A percentile compares a stretch with the other conserved stretches of the same genome.
Evolutionary conservation across 2,888 invertebrate genomes (phyloP).

Genomic region (Notodonta dromedarius): DNA sequence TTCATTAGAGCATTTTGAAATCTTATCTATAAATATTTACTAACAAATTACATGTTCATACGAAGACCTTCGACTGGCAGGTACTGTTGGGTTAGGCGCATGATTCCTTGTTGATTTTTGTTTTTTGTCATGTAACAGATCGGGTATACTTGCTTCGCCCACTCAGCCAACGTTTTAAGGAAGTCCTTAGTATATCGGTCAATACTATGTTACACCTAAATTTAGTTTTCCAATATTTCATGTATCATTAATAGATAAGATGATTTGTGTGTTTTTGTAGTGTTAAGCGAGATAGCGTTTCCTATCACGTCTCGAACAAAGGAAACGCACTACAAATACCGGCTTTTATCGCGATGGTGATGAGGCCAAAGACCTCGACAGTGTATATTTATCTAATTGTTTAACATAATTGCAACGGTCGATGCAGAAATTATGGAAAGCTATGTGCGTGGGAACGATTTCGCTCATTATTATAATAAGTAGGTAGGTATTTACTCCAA

Average conservation of each 20-base stretch:
- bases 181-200: too few relatives aligned
- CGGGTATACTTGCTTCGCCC: neutral
- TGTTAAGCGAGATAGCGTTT: constrained; percentile 24
- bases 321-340: constrained; percentile 56
- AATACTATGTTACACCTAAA: too few relatives aligned
- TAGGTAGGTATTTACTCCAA: neutral
- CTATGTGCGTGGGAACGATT: constrained; percentile 21
- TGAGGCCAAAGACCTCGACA: constrained; percentile 52
- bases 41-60: constrained; percentile 32
- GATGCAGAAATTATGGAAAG: constrained; percentile 14
- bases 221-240: too few relatives aligned
- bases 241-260: too few relatives aligned
- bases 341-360: constrained; percentile 55
- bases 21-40: constrained; percentile 39
- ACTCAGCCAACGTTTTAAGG: neutral
- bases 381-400: constrained; percentile 24
- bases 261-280: neutral
- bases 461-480: constrained; percentile 4
- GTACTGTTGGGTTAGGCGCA: constrained; percentile 3
- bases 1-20: constrained; percentile 45
- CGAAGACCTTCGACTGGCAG: constrained; percentile 7
- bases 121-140: neutral
- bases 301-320: constrained; percentile 48
- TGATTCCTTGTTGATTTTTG: constrained; percentile 4
- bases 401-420: constrained; percentile 21